phyloP scores from a whole-genome alignment of 2,113 vertebrate species.

The human (Homo sapiens) region GRCh38 chr9:71383001-71383500 shows the following conservation, averaged over 20 bases:
- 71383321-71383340: not conserved
- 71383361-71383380: fast-evolving
- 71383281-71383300: not conserved
- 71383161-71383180: not conserved
- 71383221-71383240: not conserved
- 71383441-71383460: not conserved
- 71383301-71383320: not conserved
- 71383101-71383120: not conserved
- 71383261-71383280: not conserved
- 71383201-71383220: not conserved
- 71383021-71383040: slow-evolving; percentile 15
- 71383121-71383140: not conserved
- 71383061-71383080: not conserved
- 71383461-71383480: not conserved
- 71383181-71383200: not conserved
- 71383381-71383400: not conserved
- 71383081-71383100: not conserved
- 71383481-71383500: not conserved
- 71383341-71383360: not conserved
- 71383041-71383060: not conserved
- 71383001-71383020: not conserved
- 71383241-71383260: not conserved
- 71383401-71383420: not conserved
- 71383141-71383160: not conserved
- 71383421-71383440: not conserved